A percentile compares a stretch with the other conserved stretches of the same genome.
phyloP scores from a whole-genome alignment of 2,113 vertebrate species.

The Salvelinus namaycush region DNA sequence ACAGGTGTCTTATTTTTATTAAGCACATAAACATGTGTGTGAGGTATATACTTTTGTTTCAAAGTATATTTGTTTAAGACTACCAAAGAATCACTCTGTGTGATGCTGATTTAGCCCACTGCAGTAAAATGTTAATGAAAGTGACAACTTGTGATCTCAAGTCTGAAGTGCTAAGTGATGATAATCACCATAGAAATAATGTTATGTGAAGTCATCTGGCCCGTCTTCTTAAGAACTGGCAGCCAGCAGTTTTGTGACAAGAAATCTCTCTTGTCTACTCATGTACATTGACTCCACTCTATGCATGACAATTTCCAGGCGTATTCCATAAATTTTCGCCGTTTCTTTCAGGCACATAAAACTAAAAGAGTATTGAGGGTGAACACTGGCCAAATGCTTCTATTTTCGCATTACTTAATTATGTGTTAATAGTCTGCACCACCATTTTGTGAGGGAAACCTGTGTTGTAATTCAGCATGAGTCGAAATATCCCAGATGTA shows the following conservation, averaged over 20 bases:
- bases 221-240: background rate
- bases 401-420: constrained; percentile 64
- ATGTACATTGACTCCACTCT: constrained; percentile 4
- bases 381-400: constrained; percentile 43
- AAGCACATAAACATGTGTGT: background rate
- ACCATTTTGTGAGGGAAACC: constrained; percentile 55
- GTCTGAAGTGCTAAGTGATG: background rate
- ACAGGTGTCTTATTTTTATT: background rate
- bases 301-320: constrained; percentile 16
- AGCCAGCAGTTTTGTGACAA: constrained; percentile 4
- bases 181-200: background rate
- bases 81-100: too few species aligned
- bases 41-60: too few species aligned
- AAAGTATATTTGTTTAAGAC: too few species aligned
- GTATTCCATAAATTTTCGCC: constrained; percentile 40
- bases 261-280: constrained; percentile 14
- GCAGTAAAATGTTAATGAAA: too few species aligned
- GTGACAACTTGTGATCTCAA: background rate
- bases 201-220: background rate
- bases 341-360: constrained; percentile 53
- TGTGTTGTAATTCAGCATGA: constrained; percentile 61
- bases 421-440: constrained; percentile 63
- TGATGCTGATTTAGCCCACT: too few species aligned
- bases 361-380: constrained; percentile 28
- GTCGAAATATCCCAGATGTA: constrained; percentile 64